phyloP scores from a whole-genome alignment of 2,113 vertebrate species.

The Spizaetus ornatus region DNA sequence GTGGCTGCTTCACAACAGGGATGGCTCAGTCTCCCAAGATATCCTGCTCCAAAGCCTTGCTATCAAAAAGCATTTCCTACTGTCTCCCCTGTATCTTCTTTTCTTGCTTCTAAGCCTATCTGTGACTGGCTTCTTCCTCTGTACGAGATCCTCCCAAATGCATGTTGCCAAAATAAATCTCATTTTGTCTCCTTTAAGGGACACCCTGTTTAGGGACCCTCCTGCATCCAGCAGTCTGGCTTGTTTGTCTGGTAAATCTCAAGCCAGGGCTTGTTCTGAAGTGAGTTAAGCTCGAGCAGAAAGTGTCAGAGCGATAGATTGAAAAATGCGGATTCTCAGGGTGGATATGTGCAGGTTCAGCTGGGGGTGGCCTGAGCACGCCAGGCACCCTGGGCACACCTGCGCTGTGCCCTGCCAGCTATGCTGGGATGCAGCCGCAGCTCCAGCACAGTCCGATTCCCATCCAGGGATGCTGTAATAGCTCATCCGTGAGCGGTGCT shows the following conservation, averaged over 20 bases:
- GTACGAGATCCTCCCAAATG: background rate
- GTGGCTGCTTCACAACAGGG: fast-evolving
- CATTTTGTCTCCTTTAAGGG: background rate
- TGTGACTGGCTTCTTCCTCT: background rate
- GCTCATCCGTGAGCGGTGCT: fast-evolving
- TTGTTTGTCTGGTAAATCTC: background rate
- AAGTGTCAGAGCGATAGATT: background rate
- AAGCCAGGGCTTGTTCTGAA: slow-evolving; percentile 7
- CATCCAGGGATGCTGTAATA: background rate
- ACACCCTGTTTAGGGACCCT: background rate
- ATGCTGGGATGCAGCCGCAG: background rate
- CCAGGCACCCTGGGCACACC: background rate
- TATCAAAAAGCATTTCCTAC: background rate
- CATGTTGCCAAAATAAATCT: background rate
- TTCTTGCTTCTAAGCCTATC: background rate
- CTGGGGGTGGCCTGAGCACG: fast-evolving
- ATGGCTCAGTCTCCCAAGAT: background rate
- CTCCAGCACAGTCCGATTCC: background rate
- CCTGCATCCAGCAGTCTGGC: background rate
- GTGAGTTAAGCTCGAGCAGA: background rate
- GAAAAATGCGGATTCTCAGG: background rate
- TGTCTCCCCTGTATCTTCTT: background rate
- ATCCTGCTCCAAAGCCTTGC: background rate
- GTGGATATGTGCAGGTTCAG: background rate
- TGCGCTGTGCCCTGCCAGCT: fast-evolving